Percentiles rank a stretch among this genome's conserved stretches.
Conservation (phyloP, 2,797 vertebrate genomes). For the Oreochromis grahami region DNA sequence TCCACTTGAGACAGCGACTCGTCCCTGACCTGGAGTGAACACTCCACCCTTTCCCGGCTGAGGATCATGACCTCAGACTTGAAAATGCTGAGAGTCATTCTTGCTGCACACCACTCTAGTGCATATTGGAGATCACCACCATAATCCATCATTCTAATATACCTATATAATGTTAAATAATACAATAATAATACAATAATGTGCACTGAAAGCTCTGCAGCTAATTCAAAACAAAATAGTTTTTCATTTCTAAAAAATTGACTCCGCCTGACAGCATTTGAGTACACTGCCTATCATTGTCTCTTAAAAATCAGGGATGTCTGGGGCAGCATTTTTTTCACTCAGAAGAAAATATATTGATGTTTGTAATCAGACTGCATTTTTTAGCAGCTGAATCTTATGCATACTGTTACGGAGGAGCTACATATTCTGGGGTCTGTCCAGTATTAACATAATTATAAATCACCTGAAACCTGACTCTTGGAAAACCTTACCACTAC, state of each 20-base stretch:
- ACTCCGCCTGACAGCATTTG: not conserved
- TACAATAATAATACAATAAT: not conserved
- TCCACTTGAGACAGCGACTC: not conserved
- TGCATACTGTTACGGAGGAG: not conserved
- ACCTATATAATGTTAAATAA: not conserved
- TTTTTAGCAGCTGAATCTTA: rapidly evolving
- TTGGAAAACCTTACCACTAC: not conserved
- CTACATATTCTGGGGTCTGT: not conserved
- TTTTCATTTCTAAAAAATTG: not conserved
- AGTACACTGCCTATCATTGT: not conserved
- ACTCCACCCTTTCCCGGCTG: rapidly evolving
- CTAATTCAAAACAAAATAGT: not conserved
- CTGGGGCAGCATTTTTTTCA: not conserved
- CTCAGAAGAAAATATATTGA: not conserved
- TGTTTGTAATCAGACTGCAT: not conserved
- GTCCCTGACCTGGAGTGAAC: not conserved
- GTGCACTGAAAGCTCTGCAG: not conserved
- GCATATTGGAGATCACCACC: not conserved
- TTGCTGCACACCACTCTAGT: not conserved
- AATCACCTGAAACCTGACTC: not conserved
- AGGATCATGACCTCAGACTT: not conserved
- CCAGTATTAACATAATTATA: not conserved
- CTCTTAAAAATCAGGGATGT: not conserved
- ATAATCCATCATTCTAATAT: not conserved
- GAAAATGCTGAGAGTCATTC: not conserved